Percentiles rank a stretch among this genome's conserved stretches.
Conservation (phyloP, 2,888 invertebrate species). For the Bellardia bayeri region DNA sequence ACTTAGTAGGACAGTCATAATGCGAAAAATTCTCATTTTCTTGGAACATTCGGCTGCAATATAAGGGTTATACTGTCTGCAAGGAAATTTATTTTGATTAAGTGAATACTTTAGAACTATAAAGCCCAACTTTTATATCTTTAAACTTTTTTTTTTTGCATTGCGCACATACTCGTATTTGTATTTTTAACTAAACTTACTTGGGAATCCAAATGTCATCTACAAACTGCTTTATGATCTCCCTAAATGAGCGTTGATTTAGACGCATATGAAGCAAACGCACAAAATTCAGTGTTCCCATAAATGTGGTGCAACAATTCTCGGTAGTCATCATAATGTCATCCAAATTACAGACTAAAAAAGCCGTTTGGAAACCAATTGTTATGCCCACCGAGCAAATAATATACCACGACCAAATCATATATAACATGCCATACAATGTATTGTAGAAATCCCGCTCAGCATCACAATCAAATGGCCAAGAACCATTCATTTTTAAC, state of each 20-base stretch:
- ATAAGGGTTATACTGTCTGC: constrained; percentile 75
- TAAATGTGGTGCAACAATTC: constrained; percentile 83
- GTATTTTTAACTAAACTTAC: constrained; percentile 76
- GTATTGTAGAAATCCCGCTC: constrained; percentile 25
- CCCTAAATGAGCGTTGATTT: constrained; percentile 78
- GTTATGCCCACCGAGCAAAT: constrained; percentile 81
- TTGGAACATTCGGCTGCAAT: constrained; percentile 78
- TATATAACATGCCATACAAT: constrained; percentile 74
- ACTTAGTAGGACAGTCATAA: constrained; percentile 80
- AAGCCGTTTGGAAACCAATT: constrained; percentile 80
- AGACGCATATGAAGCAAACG: constrained; percentile 82
- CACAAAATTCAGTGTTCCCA: constrained; percentile 82
- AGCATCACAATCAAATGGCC: constrained; percentile 77
- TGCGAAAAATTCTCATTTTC: constrained; percentile 80
- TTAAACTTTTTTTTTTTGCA: no score
- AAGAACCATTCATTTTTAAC: constrained; percentile 82
- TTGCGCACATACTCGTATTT: no score
- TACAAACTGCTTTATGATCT: constrained; percentile 79
- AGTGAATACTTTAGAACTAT: no score
- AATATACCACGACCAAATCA: constrained; percentile 81
- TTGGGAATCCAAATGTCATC: constrained; percentile 81
- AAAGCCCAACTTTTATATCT: no score
- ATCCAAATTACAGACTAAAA: constrained; percentile 79
- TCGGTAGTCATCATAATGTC: constrained; percentile 83
- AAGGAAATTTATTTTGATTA: constrained; percentile 10